Evolutionary conservation across 2,113 vertebrate genomes (phyloP).

Genomic region (Oryzias curvinotus): DNA sequence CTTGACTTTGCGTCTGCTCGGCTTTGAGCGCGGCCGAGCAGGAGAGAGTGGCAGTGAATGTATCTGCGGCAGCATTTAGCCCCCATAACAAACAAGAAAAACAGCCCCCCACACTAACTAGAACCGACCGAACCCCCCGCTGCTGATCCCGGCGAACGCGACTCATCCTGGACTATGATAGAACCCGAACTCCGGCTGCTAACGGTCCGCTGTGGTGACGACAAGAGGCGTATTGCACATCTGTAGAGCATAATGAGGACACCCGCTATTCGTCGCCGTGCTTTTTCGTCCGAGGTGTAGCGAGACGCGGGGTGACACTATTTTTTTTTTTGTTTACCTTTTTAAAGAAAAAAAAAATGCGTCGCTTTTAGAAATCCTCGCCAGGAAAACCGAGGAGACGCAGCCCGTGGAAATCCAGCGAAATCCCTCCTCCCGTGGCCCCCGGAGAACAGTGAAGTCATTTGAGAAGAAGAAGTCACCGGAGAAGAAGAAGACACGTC

Average conservation of each 20-base stretch:
- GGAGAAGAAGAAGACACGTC: slow-evolving; percentile 54
- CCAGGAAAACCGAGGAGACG: slow-evolving; percentile 30
- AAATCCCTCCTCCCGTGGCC: slow-evolving; percentile 54
- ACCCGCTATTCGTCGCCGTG: slow-evolving; percentile 68
- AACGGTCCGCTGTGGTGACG: slow-evolving; percentile 49
- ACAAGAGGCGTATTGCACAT: slow-evolving; percentile 67
- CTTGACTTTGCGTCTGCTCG: slow-evolving; percentile 27
- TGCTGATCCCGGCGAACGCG: slow-evolving; percentile 35
- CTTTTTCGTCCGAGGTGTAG: slow-evolving; percentile 55
- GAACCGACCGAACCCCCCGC: slow-evolving; percentile 27
- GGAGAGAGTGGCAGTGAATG: slow-evolving; percentile 58
- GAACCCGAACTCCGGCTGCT: slow-evolving; percentile 19
- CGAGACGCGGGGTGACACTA: slow-evolving; percentile 59
- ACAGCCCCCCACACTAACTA: slow-evolving; percentile 16
- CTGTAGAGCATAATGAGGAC: slow-evolving; percentile 75
- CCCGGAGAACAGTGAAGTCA: slow-evolving; percentile 66
- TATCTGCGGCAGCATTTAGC: slow-evolving; percentile 61
- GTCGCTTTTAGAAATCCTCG: slow-evolving; percentile 46
- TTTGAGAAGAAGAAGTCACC: slow-evolving; percentile 55
- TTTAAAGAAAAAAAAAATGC: too few species aligned
- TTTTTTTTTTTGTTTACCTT: too few species aligned
- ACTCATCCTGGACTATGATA: slow-evolving; percentile 51
- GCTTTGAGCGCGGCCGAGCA: slow-evolving; percentile 58
- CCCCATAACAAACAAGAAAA: background rate
- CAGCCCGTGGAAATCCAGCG: slow-evolving; percentile 38